Base-by-base conservation (phyloP, 2,797 vertebrate species). In the Neopelma chrysocephalum region DNA sequence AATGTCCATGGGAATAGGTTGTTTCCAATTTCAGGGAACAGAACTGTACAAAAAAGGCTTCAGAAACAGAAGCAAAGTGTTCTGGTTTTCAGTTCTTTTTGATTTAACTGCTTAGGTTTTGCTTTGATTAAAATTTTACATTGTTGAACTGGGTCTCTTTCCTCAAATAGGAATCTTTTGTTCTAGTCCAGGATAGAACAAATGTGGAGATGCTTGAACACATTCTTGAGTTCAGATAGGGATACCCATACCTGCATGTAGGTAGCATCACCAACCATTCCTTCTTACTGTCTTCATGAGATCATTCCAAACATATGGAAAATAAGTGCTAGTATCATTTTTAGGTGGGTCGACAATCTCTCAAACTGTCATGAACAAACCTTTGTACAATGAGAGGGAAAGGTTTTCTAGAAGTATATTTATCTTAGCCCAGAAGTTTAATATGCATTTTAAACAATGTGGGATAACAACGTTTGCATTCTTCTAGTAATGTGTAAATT, bases 51-150 rank as follows among this genome's bases (percentile, higher is more conserved):
- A 69, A 54, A 60, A 85, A 16, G 2, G 4, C 43, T 85, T 80
- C 71, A 79, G 82, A 89, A 77, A 57, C 29, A 26, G 58, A 89
- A 92, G 12, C 19, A 84, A 78, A 76, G 18, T 11, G 60, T 87
- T 78, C 34, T 32, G 8, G 3, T 25, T 94, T 87, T 75, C 50
- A 57, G 34, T 12, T 61, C 42, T 61, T 42, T 43, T 81, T 53
- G 48, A 87, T 71, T 82, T 82, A 91, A 87, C 29, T 32, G 64
- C n/a, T 77, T 66, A 17, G 1, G 7, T 58, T 95, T 87, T 77
- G 17, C 56, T 94, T 87, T 89, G 79, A 87, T 87, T 85, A 82
- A 87, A 94, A 77, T 91, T 77, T 89, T 54, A 87, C 26, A 3
- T 43, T 62, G 45, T n/a, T 92, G 66, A 89, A 87, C 54, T 34